Percentiles rank a stretch among this genome's conserved stretches.
phyloP scores from a whole-genome alignment of 2,113 vertebrate species.

The Lophotis ruficrista region DNA sequence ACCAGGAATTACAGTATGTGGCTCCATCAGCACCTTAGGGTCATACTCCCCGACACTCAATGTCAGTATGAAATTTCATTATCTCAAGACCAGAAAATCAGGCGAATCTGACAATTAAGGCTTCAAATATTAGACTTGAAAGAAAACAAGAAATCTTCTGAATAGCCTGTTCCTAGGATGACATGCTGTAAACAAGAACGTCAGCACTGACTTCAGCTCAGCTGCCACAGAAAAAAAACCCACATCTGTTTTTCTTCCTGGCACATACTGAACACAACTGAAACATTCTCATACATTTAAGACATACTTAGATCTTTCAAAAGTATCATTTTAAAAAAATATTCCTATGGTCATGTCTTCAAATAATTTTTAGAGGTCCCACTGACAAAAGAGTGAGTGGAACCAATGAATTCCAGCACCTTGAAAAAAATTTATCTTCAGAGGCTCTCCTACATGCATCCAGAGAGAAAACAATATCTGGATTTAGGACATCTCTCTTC shows the following conservation, averaged over 20 bases:
- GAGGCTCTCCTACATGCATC: neutral
- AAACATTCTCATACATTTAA: neutral
- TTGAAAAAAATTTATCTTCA: neutral
- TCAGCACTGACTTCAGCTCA: conserved; percentile 48
- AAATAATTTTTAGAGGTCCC: neutral
- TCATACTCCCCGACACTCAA: neutral
- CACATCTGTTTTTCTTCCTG: neutral
- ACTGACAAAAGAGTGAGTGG: neutral
- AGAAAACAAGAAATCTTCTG: neutral
- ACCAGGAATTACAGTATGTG: neutral
- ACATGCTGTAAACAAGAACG: neutral
- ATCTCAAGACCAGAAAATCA: neutral
- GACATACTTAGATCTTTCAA: neutral
- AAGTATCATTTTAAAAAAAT: neutral
- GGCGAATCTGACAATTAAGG: neutral
- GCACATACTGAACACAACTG: neutral
- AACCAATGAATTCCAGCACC: neutral
- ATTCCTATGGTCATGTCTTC: neutral
- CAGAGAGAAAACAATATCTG: neutral
- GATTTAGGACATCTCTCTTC: neutral
- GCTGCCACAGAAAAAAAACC: neutral
- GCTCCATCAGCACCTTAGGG: neutral
- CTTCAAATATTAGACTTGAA: neutral
- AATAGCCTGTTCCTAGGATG: neutral
- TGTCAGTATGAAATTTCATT: neutral